Percentiles rank a stretch among this genome's conserved stretches.
These are phyloP conservation scores for Erethizon dorsatum DNA, from an alignment of 2,797 vertebrate genomes.

Conservation along the genomic window DNA sequence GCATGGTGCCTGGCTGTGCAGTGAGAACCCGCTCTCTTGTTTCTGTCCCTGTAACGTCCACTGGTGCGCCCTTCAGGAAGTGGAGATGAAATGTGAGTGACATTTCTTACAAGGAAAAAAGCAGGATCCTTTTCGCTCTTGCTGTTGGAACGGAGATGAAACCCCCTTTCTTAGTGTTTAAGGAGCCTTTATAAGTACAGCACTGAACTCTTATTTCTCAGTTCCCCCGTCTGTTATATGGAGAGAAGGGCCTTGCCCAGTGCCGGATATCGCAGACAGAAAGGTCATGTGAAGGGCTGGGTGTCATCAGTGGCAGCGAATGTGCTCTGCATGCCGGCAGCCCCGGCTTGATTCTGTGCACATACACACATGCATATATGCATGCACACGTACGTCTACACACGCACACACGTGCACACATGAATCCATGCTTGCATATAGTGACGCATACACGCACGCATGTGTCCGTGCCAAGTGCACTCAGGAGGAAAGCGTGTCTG, in stretches of 20 bases:
- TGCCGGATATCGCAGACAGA: not conserved
- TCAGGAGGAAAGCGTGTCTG: not conserved
- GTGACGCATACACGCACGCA: not conserved
- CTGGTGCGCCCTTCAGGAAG: constrained; percentile 31
- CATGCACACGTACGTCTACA: too few relatives aligned
- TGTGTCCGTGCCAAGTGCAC: not conserved
- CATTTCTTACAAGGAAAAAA: not conserved
- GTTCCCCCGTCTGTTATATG: constrained; percentile 48
- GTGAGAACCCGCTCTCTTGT: not conserved
- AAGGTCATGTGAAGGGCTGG: not conserved
- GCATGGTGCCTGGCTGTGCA: not conserved
- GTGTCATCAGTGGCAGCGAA: not conserved
- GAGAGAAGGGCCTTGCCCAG: not conserved
- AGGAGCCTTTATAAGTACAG: not conserved
- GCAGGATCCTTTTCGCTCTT: not conserved
- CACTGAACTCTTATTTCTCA: not conserved
- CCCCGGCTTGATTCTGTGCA: not conserved
- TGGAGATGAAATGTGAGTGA: not conserved
- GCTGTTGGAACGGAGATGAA: not conserved
- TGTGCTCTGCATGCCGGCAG: too few relatives aligned
- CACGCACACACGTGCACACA: not conserved
- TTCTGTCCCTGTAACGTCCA: not conserved
- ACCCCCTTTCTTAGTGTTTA: not conserved
- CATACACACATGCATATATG: accelerated
- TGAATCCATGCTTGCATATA: not conserved